These are phyloP conservation scores for Theodoxus fluviatilis DNA, from an alignment of 2,888 invertebrate genomes.

Conservation along the genomic window DNA sequence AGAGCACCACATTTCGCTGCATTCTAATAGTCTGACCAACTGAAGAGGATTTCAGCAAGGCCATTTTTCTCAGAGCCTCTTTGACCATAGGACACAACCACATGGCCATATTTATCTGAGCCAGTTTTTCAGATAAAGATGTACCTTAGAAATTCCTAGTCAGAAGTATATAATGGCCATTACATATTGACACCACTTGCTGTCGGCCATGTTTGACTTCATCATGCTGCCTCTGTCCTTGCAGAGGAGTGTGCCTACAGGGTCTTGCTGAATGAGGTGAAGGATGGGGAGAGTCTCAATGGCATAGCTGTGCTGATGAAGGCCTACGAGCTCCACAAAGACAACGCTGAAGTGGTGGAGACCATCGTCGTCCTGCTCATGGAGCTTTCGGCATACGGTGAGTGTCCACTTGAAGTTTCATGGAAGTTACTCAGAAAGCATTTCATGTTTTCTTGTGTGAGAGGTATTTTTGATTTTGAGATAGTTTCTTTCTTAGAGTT, in stretches of 20 bases:
- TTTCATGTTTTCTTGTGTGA: no score
- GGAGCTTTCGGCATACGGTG: slow-evolving; percentile 62
- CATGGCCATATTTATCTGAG: no score
- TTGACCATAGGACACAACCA: no score
- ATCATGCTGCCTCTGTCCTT: slow-evolving; percentile 16
- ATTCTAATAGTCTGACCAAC: no score
- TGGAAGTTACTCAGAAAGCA: no score
- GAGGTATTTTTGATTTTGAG: no score
- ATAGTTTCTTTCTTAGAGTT: no score
- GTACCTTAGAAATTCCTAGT: no score
- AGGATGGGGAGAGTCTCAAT: slow-evolving; percentile 42
- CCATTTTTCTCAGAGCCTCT: no score
- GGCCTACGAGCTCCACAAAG: slow-evolving; percentile 60
- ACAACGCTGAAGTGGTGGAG: slow-evolving; percentile 63
- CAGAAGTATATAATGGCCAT: neutral
- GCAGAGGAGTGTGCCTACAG: slow-evolving; percentile 63
- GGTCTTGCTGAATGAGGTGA: slow-evolving; percentile 51
- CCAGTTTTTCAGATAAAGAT: no score
- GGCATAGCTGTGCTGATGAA: slow-evolving; percentile 56
- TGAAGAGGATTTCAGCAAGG: no score
- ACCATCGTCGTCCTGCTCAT: slow-evolving; percentile 57
- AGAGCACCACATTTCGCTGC: no score
- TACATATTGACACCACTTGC: neutral
- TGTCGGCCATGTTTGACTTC: neutral
- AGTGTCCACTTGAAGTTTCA: slow-evolving; percentile 26